phyloP scores from a whole-genome alignment of 1,140 invertebrate genomes.

The Bombus superbus region DNA sequence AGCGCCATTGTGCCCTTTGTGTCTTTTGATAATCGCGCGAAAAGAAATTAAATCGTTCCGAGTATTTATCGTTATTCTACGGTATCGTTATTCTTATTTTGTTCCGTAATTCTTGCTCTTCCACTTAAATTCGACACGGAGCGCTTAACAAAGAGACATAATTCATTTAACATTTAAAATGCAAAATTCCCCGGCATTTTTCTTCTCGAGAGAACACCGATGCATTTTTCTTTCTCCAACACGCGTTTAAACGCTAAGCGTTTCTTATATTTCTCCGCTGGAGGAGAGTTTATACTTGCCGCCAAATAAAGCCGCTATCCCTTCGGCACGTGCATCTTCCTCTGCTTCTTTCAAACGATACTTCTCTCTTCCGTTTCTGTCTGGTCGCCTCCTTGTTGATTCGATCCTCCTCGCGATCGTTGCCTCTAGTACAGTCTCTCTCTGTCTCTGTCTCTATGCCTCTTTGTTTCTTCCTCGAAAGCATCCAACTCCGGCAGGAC shows the following conservation, averaged over 20 bases:
- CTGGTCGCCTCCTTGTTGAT: background rate
- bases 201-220: no score
- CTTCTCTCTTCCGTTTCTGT: background rate
- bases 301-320: slow-evolving; percentile 55
- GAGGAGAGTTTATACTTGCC: slow-evolving; percentile 36
- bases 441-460: background rate
- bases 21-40: no score
- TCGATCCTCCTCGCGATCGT: slow-evolving; percentile 4
- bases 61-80: background rate
- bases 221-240: background rate
- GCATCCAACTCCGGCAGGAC: background rate
- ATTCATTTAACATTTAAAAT: no score
- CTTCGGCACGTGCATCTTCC: slow-evolving; percentile 34
- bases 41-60: background rate
- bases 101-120: background rate
- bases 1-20: background rate
- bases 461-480: slow-evolving; percentile 6
- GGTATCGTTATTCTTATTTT: background rate
- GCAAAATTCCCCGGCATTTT: background rate
- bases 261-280: slow-evolving; percentile 51
- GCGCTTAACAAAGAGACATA: background rate
- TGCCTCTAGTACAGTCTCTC: background rate
- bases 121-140: background rate
- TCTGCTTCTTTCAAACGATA: slow-evolving; percentile 10
- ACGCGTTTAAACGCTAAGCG: slow-evolving; percentile 26